Percentiles rank a stretch among this genome's conserved stretches.
phyloP scores from a whole-genome alignment of 2,888 invertebrate species.

The Deladenus siricidicola region DNA sequence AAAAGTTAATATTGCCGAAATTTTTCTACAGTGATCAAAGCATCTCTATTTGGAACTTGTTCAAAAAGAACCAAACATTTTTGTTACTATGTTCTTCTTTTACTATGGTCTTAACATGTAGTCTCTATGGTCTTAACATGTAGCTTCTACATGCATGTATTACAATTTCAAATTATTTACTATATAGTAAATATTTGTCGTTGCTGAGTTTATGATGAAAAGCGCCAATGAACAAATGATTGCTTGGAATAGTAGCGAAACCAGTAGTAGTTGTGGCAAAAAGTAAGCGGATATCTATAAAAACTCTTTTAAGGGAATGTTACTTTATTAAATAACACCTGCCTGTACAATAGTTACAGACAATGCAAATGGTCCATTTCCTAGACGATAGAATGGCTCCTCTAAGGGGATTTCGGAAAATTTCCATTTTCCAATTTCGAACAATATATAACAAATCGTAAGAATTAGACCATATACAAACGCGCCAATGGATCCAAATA shows the following conservation, averaged over 20 bases:
- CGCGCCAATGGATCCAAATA: slow-evolving; percentile 44
- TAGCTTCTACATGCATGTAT: too few relatives aligned
- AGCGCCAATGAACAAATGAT: slow-evolving; percentile 46
- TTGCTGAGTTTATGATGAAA: slow-evolving; percentile 44
- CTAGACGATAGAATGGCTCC: slow-evolving; percentile 48
- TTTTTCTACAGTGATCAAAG: too few relatives aligned
- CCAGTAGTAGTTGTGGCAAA: slow-evolving; percentile 37
- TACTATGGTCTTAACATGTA: too few relatives aligned
- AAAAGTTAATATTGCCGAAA: too few relatives aligned
- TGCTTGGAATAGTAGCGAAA: slow-evolving; percentile 43
- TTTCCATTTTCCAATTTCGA: slow-evolving; percentile 52
- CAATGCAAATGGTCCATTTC: slow-evolving; percentile 49
- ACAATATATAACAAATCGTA: slow-evolving; percentile 49
- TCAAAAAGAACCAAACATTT: too few relatives aligned
- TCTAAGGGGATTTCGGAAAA: slow-evolving; percentile 47
- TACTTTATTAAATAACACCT: slow-evolving; percentile 3
- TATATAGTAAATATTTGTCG: slow-evolving; percentile 51
- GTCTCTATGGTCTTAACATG: too few relatives aligned
- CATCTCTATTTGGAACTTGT: too few relatives aligned
- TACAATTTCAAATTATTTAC: too few relatives aligned
- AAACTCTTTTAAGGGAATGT: neutral
- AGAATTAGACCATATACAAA: slow-evolving; percentile 48
- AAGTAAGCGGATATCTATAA: slow-evolving; percentile 36
- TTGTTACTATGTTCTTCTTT: too few relatives aligned
- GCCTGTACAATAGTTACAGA: slow-evolving; percentile 49